Conservation (phyloP, 1,140 invertebrate genomes). For the Drosophila bocki region DNA sequence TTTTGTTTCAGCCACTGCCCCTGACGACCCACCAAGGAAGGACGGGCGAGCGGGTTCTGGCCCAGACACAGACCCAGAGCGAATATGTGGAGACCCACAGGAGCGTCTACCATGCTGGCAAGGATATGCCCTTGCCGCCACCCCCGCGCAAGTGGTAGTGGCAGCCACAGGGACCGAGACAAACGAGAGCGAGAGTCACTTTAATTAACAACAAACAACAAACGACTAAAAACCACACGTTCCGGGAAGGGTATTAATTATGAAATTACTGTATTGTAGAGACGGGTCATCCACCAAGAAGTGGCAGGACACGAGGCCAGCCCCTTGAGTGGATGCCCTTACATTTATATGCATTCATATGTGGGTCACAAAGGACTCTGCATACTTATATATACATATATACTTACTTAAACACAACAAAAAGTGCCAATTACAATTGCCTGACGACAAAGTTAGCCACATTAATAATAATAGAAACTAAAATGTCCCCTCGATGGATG, state of each 20-base stretch:
- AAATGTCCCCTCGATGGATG: conserved; percentile 5
- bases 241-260: conserved; percentile 29
- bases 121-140: conserved; percentile 46
- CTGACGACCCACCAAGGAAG: conserved; percentile 47
- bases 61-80: conserved; percentile 74
- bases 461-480: conserved; percentile 7
- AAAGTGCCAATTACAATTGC: conserved; percentile 78
- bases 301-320: neutral
- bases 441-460: conserved; percentile 47
- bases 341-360: conserved; percentile 23
- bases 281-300: neutral
- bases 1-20: conserved; percentile 31
- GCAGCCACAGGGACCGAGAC: neutral
- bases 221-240: conserved; percentile 37
- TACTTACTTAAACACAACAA: conserved; percentile 52
- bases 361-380: conserved; percentile 13
- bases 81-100: conserved; percentile 78
- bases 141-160: conserved; percentile 63
- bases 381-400: conserved; percentile 7
- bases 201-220: conserved; percentile 38
- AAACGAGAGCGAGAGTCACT: conserved; percentile 10
- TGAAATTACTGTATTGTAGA: conserved; percentile 15
- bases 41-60: conserved; percentile 60
- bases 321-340: conserved; percentile 4
- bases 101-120: conserved; percentile 62